A percentile compares a stretch with the other conserved stretches of the same genome.
These are phyloP conservation scores for Meteorus sp. DNA, from an alignment of 1,140 invertebrate genomes.

Conservation along the genomic window DNA sequence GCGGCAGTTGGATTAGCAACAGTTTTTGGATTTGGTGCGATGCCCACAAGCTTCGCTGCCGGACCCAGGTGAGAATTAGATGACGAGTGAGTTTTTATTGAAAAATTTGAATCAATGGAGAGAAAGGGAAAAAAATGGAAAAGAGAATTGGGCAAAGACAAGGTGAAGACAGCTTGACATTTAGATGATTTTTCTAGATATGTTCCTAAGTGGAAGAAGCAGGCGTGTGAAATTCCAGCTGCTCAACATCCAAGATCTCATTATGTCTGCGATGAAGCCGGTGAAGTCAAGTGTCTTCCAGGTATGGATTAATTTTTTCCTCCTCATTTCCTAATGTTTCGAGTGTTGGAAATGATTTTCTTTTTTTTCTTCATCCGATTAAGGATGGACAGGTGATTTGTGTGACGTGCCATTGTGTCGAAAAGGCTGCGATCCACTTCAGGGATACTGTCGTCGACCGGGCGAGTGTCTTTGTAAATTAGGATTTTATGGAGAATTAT, in stretches of 20 bases:
- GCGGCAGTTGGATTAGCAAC: conserved; percentile 31
- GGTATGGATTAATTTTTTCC: conserved; percentile 53
- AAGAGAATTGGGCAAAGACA: neutral
- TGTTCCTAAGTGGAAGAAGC: conserved; percentile 80
- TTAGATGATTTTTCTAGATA: conserved; percentile 54
- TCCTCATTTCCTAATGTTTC: neutral
- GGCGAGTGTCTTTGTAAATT: conserved; percentile 82
- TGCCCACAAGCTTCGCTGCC: conserved; percentile 43
- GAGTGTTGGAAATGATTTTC: conserved; percentile 20
- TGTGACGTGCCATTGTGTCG: conserved; percentile 90
- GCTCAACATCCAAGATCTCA: conserved; percentile 89
- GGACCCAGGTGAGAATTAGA: conserved; percentile 45
- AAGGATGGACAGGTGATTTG: conserved; percentile 86
- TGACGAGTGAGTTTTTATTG: neutral
- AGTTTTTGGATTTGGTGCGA: conserved; percentile 35
- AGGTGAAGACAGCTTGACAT: neutral
- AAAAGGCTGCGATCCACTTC: conserved; percentile 85
- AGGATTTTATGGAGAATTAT: conserved; percentile 80
- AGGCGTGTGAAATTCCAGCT: conserved; percentile 81
- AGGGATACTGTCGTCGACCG: conserved; percentile 91
- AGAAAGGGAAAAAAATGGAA: neutral
- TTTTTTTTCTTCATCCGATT: conserved; percentile 23
- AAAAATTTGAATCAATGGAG: neutral
- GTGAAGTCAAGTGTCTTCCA: conserved; percentile 86
- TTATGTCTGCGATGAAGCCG: conserved; percentile 88